phyloP scores from a whole-genome alignment of 2,888 invertebrate species.

The Orthosia incerta region DNA sequence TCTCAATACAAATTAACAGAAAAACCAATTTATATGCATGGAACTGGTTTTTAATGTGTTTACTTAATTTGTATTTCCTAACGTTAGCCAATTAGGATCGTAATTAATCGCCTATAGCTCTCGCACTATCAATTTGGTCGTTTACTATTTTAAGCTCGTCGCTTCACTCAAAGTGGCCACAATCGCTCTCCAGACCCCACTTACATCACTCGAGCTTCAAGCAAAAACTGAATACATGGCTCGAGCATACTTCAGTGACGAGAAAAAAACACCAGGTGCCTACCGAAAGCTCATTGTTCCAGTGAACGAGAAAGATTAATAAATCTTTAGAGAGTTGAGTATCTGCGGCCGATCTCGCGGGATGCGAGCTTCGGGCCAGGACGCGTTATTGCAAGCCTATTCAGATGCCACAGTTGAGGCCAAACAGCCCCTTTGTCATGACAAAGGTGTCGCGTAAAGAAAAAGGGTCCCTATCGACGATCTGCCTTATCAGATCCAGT shows the following conservation, averaged over 20 bases:
- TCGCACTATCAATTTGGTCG: slow-evolving; percentile 38
- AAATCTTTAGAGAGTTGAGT: slow-evolving; percentile 89
- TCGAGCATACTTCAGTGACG: slow-evolving; percentile 82
- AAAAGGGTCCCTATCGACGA: slow-evolving; percentile 90
- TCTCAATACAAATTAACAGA: slow-evolving; percentile 56
- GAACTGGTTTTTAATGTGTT: slow-evolving; percentile 58
- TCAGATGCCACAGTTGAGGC: slow-evolving; percentile 90
- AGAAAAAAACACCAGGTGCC: slow-evolving; percentile 90
- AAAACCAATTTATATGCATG: slow-evolving; percentile 49
- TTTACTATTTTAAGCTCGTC: slow-evolving; percentile 52
- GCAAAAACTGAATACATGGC: slow-evolving; percentile 85
- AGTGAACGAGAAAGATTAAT: slow-evolving; percentile 88
- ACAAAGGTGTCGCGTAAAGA: slow-evolving; percentile 91
- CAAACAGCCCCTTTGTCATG: slow-evolving; percentile 90
- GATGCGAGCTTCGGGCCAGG: slow-evolving; percentile 87
- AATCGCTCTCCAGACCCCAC: slow-evolving; percentile 78
- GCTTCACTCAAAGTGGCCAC: slow-evolving; percentile 72
- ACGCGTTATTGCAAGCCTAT: slow-evolving; percentile 90
- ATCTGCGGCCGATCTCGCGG: slow-evolving; percentile 90
- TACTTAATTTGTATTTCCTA: slow-evolving; percentile 56
- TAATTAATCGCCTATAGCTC: slow-evolving; percentile 47
- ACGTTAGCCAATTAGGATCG: slow-evolving; percentile 57
- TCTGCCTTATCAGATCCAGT: slow-evolving; percentile 90
- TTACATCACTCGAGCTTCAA: slow-evolving; percentile 77
- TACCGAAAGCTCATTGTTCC: slow-evolving; percentile 89